Percentiles rank a stretch among this genome's conserved stretches.
Conservation (phyloP, 1,140 invertebrate genomes). For the Lycorma delicatula region DNA sequence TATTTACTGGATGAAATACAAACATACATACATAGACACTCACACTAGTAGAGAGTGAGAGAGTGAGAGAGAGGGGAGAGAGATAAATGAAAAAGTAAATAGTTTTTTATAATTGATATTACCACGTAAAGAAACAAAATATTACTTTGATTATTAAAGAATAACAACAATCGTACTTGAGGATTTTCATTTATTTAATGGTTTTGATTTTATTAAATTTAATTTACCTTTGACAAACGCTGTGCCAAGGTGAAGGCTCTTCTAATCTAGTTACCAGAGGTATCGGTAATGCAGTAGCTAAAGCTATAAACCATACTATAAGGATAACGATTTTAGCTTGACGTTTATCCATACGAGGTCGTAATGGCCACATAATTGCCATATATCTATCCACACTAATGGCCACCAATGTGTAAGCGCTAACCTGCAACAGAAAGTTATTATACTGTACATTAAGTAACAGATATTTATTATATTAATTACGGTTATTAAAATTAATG, state of each 20-base stretch:
- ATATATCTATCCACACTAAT: constrained; percentile 81
- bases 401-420: constrained; percentile 74
- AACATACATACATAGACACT: no score
- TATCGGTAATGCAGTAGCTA: constrained; percentile 72
- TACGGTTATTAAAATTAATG: no score
- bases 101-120: no score
- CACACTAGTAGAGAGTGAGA: no score
- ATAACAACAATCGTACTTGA: no score
- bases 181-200: background rate
- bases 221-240: constrained; percentile 53
- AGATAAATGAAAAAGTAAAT: no score
- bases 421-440: constrained; percentile 46
- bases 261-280: constrained; percentile 54
- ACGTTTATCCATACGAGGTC: constrained; percentile 64
- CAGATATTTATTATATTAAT: no score
- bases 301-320: constrained; percentile 67
- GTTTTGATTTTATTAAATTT: constrained; percentile 15
- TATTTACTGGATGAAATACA: no score
- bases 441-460: no score
- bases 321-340: constrained; percentile 63
- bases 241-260: constrained; percentile 48
- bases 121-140: no score
- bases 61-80: no score
- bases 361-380: constrained; percentile 79
- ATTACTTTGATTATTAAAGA: no score